Evolutionary conservation across 2,113 vertebrate genomes (phyloP).

Genomic region (Eleginops maclovinus): DNA sequence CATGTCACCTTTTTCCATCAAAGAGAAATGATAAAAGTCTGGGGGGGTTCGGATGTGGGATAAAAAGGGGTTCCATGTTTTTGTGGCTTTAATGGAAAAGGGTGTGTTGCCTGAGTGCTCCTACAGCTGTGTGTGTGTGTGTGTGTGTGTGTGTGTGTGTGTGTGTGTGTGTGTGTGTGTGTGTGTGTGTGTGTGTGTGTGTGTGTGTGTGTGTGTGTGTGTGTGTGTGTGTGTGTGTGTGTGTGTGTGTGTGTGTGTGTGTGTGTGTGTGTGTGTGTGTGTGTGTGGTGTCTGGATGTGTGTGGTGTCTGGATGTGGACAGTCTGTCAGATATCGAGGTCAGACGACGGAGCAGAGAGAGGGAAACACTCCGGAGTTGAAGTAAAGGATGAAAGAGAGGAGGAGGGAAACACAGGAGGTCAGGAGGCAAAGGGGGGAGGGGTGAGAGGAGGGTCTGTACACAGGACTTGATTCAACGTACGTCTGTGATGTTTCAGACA

Average conservation of each 20-base stretch:
- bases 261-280: too few species aligned
- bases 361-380: conserved; percentile 53
- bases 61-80: too few species aligned
- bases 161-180: neutral
- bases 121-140: too few species aligned
- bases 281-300: neutral
- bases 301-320: conserved; percentile 32
- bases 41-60: neutral
- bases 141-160: too few species aligned
- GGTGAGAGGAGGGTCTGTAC: conserved; percentile 29
- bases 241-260: too few species aligned
- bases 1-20: too few species aligned
- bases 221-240: neutral
- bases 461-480: conserved; percentile 38
- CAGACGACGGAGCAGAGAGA: conserved; percentile 39
- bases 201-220: conserved; percentile 7
- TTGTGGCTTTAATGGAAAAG: too few species aligned
- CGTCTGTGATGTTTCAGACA: conserved; percentile 38
- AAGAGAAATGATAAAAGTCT: too few species aligned
- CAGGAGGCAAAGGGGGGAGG: conserved; percentile 2
- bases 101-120: too few species aligned
- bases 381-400: conserved; percentile 58
- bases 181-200: conserved; percentile 17
- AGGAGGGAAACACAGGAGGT: conserved; percentile 25
- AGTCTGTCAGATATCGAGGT: conserved; percentile 55